These are phyloP conservation scores for Hirtodrosophila duncani DNA, from an alignment of 2,888 invertebrate genomes.

Conservation along the genomic window DNA sequence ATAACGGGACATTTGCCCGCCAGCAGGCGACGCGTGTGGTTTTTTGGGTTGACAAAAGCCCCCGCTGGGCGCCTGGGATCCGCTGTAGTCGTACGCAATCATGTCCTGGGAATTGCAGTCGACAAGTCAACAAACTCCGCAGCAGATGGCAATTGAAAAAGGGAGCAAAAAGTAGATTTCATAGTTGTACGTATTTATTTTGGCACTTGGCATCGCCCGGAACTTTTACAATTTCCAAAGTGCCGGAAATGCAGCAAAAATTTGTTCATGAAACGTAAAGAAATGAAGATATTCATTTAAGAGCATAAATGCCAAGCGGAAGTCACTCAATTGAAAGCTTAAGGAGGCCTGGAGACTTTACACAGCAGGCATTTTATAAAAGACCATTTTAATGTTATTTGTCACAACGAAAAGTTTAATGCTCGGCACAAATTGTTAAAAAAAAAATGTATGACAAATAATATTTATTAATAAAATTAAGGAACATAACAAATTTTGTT, in stretches of 20 bases:
- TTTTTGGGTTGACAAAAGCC: conserved; percentile 28
- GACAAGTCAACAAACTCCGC: background rate
- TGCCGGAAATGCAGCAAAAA: conserved; percentile 52
- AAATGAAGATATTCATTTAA: conserved; percentile 11
- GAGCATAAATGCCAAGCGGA: conserved; percentile 8
- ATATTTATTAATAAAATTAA: too few species aligned
- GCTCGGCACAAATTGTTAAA: too few species aligned
- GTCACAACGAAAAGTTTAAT: background rate
- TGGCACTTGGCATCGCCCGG: conserved; percentile 46
- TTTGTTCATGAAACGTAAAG: conserved; percentile 19
- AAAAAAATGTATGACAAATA: too few species aligned
- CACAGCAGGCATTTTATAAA: too few species aligned
- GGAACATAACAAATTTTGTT: too few species aligned
- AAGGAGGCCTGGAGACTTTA: too few species aligned
- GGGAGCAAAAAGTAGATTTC: conserved; percentile 10
- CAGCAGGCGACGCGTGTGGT: conserved; percentile 50
- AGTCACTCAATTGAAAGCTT: conserved; percentile 21
- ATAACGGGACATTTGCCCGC: conserved; percentile 16
- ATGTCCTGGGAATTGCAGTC: conserved; percentile 35
- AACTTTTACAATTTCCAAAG: conserved; percentile 37
- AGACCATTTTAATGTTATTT: too few species aligned
- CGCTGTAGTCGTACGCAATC: background rate
- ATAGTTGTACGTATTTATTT: conserved; percentile 7
- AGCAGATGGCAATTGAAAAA: conserved; percentile 14
- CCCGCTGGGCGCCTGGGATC: conserved; percentile 54